Evolutionary conservation across 2,888 invertebrate species (phyloP).

Genomic region (Tricholauxania praeusta): DNA sequence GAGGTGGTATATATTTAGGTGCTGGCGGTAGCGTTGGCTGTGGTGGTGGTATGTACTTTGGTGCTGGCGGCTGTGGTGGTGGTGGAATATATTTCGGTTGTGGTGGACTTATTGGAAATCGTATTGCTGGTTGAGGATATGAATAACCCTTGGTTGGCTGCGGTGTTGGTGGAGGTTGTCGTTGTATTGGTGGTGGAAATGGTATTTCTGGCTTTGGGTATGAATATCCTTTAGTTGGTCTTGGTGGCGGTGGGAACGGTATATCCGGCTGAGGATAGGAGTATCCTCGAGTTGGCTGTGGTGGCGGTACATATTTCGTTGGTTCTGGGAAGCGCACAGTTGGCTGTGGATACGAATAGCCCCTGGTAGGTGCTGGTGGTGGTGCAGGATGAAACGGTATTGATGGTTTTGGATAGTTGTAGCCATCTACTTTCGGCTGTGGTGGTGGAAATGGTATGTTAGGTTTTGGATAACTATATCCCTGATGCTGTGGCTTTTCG

Average conservation of each 20-base stretch:
- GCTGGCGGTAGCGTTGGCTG: constrained; percentile 28
- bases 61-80: constrained; percentile 30
- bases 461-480: constrained; percentile 40
- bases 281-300: constrained; percentile 45
- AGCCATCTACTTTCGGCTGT: constrained; percentile 45
- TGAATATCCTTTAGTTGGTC: constrained; percentile 48
- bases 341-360: constrained; percentile 36
- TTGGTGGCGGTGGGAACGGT: constrained; percentile 9
- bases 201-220: constrained; percentile 54
- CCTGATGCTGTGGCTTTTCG: constrained; percentile 36
- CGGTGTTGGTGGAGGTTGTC: constrained; percentile 12
- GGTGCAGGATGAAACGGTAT: constrained; percentile 27
- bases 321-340: constrained; percentile 35
- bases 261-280: constrained; percentile 48
- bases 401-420: constrained; percentile 54
- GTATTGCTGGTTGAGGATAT: constrained; percentile 52
- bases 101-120: constrained; percentile 46
- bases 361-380: constrained; percentile 26
- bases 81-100: constrained; percentile 27
- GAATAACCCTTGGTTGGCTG: constrained; percentile 45
- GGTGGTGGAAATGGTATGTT: constrained; percentile 31
- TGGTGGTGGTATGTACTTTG: constrained; percentile 48
- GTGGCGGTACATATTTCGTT: constrained; percentile 27
- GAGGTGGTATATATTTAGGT: constrained; percentile 47
- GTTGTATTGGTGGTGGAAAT: constrained; percentile 42